phyloP scores from a whole-genome alignment of 1,140 invertebrate species.

The Delia radicum region DNA sequence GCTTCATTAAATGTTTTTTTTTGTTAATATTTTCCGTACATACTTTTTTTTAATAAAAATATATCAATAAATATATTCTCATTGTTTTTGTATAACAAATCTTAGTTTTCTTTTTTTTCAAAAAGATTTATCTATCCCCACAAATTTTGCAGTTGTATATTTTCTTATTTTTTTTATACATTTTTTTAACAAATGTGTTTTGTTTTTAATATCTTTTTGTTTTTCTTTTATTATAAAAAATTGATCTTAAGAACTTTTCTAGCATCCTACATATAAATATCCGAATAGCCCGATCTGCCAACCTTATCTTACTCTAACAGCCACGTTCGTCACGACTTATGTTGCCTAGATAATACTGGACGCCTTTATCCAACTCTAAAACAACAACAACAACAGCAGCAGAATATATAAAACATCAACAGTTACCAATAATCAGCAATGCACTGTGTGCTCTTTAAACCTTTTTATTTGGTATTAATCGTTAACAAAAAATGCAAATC shows the following conservation, averaged over 20 bases:
- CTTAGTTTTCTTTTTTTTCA: background rate
- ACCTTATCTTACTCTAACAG: constrained; percentile 1
- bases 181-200: background rate
- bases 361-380: background rate
- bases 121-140: background rate
- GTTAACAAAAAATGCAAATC: background rate
- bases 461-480: background rate
- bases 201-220: constrained; percentile 7
- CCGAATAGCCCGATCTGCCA: constrained; percentile 8
- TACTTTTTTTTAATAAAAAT: background rate
- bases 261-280: background rate
- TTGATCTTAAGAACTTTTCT: constrained; percentile 23
- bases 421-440: background rate
- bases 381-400: background rate
- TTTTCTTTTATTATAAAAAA: constrained; percentile 21
- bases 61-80: background rate
- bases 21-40: background rate
- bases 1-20: background rate
- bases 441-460: background rate
- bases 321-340: background rate
- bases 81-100: background rate
- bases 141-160: background rate
- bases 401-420: background rate
- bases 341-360: background rate
- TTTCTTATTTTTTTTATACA: constrained; percentile 11